Percentiles rank a stretch among this genome's conserved stretches.
These are phyloP conservation scores for Calephelis virginiensis DNA, from an alignment of 1,140 invertebrate genomes.

Conservation along the genomic window DNA sequence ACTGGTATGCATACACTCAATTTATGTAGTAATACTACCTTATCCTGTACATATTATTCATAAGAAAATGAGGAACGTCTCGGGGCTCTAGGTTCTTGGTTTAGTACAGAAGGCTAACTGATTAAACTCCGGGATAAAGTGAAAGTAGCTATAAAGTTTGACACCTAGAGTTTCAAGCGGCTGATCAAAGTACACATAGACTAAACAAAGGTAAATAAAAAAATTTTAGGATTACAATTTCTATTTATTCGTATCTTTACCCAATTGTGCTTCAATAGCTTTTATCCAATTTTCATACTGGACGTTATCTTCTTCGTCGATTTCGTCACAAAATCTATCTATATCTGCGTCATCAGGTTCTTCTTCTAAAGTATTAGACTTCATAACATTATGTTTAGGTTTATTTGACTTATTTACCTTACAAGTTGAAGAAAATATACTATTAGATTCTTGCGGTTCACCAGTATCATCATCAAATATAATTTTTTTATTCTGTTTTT, in stretches of 20 bases:
- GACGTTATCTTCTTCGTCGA: constrained; percentile 60
- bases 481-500: constrained; percentile 32
- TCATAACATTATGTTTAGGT: constrained; percentile 27
- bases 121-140: too few species aligned
- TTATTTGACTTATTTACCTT: not conserved
- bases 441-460: constrained; percentile 19
- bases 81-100: too few species aligned
- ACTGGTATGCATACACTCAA: too few species aligned
- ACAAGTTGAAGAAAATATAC: not conserved
- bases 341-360: constrained; percentile 65
- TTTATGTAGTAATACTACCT: too few species aligned
- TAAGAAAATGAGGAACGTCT: too few species aligned
- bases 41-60: too few species aligned
- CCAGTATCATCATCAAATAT: constrained; percentile 33
- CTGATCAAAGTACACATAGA: too few species aligned
- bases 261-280: constrained; percentile 59
- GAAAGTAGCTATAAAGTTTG: too few species aligned
- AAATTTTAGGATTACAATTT: not conserved
- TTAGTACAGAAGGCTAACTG: too few species aligned
- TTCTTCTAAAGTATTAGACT: constrained; percentile 38
- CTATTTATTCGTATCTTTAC: constrained; percentile 49
- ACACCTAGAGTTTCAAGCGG: too few species aligned
- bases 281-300: constrained; percentile 67
- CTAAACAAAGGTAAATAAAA: not conserved
- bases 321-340: constrained; percentile 65